Evolutionary conservation across 1,140 invertebrate genomes (phyloP).

Genomic region (Whitmania pigra): DNA sequence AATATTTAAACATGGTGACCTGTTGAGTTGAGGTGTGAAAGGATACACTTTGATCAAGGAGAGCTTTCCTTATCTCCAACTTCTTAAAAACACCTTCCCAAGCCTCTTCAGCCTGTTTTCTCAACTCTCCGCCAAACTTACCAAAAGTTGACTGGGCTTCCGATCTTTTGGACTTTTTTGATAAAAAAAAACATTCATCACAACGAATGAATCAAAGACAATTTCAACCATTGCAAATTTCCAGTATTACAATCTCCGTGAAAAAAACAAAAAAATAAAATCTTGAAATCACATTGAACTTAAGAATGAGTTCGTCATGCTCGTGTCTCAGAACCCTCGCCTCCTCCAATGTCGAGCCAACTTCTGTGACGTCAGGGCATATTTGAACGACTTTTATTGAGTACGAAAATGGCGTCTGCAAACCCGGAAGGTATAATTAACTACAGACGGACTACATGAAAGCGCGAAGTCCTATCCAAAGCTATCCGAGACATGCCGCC

Average conservation of each 20-base stretch:
- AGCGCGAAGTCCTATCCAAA: no score
- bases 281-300: slow-evolving; percentile 57
- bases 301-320: slow-evolving; percentile 68
- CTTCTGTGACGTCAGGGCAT: slow-evolving; percentile 60
- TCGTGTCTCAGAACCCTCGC: slow-evolving; percentile 59
- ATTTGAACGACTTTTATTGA: not conserved
- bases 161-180: slow-evolving; percentile 8
- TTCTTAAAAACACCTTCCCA: slow-evolving; percentile 75
- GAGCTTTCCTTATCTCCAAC: slow-evolving; percentile 60
- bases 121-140: not conserved
- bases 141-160: not conserved
- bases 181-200: not conserved
- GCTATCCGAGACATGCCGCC: no score
- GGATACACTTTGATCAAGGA: slow-evolving; percentile 54
- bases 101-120: slow-evolving; percentile 49
- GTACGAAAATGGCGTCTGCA: slow-evolving; percentile 9
- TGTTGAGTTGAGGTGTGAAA: slow-evolving; percentile 42
- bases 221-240: not conserved
- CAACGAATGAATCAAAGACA: not conserved
- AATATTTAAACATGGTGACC: slow-evolving; percentile 28
- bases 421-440: not conserved
- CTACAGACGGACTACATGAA: no score
- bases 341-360: slow-evolving; percentile 63
- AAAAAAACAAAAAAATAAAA: not conserved
- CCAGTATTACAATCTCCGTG: not conserved